These are phyloP conservation scores for Nematostella vectensis DNA, from an alignment of 92 coral and sea anemone genomes.

Conservation along the genomic window DNA sequence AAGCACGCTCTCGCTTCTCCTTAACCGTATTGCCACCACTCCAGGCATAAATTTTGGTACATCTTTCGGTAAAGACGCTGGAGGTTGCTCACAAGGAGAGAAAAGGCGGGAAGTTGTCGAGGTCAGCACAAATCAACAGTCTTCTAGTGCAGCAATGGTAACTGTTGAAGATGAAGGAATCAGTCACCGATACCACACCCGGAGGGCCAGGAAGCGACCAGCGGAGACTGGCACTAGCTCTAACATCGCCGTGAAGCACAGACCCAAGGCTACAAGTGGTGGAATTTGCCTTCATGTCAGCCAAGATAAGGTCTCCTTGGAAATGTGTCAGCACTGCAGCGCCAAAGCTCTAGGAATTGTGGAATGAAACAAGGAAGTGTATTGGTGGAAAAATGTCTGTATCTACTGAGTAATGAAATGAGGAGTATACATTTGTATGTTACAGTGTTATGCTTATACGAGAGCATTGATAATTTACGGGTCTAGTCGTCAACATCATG, in stretches of 20 bases:
- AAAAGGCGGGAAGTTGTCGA: slow-evolving; percentile 6
- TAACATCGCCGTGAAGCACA: slow-evolving; percentile 8
- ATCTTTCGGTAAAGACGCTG: slow-evolving; percentile 40
- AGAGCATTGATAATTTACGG: neutral
- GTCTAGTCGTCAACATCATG: neutral
- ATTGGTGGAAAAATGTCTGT: slow-evolving; percentile 72
- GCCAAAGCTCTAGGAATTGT: slow-evolving; percentile 39
- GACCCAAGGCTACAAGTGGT: slow-evolving; percentile 25
- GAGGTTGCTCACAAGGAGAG: slow-evolving; percentile 7
- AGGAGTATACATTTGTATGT: slow-evolving; percentile 41
- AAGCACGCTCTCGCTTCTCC: slow-evolving; percentile 72
- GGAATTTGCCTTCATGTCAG: slow-evolving; percentile 94
- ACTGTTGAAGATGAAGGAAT: neutral
- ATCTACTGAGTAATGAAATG: slow-evolving; percentile 32
- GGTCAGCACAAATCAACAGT: slow-evolving; percentile 4
- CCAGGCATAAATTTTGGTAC: slow-evolving; percentile 81
- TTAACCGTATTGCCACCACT: slow-evolving; percentile 62
- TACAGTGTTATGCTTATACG: slow-evolving; percentile 9
- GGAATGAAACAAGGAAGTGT: slow-evolving; percentile 13
- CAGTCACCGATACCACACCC: slow-evolving; percentile 14
- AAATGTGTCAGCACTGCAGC: slow-evolving; percentile 77
- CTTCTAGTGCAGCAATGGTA: slow-evolving; percentile 2
- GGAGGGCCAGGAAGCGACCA: slow-evolving; percentile 22
- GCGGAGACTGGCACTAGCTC: neutral
- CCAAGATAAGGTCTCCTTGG: slow-evolving; percentile 81